phyloP scores from a whole-genome alignment of 2,113 vertebrate genomes.

The Rattus rattus region DNA sequence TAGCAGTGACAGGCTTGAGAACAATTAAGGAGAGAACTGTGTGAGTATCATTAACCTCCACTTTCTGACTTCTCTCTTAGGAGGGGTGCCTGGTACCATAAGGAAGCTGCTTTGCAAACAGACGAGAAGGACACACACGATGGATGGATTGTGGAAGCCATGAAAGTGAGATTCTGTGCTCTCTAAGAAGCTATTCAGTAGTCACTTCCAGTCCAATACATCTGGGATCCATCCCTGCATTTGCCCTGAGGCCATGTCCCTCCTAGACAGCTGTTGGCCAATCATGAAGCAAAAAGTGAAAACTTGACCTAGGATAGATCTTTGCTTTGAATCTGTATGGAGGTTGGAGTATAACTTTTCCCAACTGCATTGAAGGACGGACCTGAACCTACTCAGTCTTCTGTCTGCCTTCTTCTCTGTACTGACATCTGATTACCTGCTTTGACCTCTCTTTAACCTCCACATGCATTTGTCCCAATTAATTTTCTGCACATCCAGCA shows the following conservation, averaged over 20 bases:
- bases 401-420: neutral
- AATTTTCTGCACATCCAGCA: neutral
- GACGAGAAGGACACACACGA: neutral
- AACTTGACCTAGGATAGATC: rapidly evolving
- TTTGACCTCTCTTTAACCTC: neutral
- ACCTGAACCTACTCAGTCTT: neutral
- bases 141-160: neutral
- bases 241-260: neutral
- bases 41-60: neutral
- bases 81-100: neutral
- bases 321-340: neutral
- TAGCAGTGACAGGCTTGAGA: neutral
- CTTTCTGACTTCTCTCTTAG: neutral
- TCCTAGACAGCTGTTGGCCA: neutral
- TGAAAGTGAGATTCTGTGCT: neutral
- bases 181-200: neutral
- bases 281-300: too few species aligned
- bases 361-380: neutral
- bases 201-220: neutral
- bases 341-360: neutral
- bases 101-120: neutral
- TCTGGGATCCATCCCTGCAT: neutral
- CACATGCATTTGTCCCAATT: neutral
- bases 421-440: neutral
- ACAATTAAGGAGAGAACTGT: neutral